Conservation (phyloP, 2,888 invertebrate species). For the Caenorhabditis drosophilae region DNA sequence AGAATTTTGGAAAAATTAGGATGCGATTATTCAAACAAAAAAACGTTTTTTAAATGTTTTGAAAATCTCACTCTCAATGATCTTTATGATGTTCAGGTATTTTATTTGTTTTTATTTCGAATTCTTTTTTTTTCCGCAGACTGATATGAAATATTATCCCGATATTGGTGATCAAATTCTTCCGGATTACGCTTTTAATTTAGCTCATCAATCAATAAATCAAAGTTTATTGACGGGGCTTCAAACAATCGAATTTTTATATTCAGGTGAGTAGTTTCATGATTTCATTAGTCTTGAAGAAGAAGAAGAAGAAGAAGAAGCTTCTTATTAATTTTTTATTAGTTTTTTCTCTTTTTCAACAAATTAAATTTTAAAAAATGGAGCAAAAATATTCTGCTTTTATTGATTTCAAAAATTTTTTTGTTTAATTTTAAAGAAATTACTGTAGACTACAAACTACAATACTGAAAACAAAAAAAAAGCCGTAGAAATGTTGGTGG, state of each 20-base stretch:
- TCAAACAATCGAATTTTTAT: constrained; percentile 19
- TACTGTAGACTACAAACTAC: not conserved
- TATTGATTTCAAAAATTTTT: not conserved
- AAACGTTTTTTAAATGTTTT: constrained; percentile 2
- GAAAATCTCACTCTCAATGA: not conserved
- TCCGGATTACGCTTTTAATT: constrained; percentile 6
- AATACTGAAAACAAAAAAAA: not conserved
- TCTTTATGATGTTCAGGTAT: constrained; percentile 3
- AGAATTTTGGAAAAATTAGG: not conserved
- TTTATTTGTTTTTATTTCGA: not conserved
- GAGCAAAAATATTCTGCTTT: too few relatives aligned
- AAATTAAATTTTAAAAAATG: not conserved
- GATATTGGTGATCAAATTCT: constrained; percentile 25
- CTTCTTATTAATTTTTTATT: not conserved
- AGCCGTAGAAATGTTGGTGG: constrained; percentile 1
- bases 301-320: too few relatives aligned
- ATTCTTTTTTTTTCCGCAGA: not conserved
- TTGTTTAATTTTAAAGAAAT: not conserved
- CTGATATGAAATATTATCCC: constrained; percentile 11
- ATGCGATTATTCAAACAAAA: not conserved
- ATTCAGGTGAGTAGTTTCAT: constrained; percentile 20
- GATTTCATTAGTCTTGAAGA: not conserved
- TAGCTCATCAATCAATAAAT: constrained; percentile 9
- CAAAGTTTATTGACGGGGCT: constrained; percentile 23
- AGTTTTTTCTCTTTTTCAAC: not conserved